phyloP scores from a whole-genome alignment of 2,888 invertebrate genomes.

The Shargacucullia verbasci region DNA sequence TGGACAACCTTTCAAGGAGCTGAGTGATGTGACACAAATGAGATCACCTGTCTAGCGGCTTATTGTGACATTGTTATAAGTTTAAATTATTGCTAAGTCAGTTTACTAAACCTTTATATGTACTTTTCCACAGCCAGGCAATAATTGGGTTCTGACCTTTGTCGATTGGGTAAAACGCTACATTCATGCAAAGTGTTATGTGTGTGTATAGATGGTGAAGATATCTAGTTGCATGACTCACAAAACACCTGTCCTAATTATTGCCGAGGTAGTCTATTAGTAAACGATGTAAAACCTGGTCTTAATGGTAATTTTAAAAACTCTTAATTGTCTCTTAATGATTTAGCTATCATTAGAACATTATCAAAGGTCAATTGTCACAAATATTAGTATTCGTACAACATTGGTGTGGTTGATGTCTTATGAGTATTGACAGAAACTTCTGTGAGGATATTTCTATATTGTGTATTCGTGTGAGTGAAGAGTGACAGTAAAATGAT shows the following conservation, averaged over 20 bases:
- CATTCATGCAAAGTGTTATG: too few relatives aligned
- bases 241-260: slow-evolving; percentile 10
- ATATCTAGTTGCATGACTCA: neutral
- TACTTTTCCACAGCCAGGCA: too few relatives aligned
- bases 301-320: slow-evolving; percentile 23
- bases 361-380: slow-evolving; percentile 5
- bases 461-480: neutral
- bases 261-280: slow-evolving; percentile 2
- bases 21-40: too few relatives aligned
- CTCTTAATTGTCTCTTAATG: slow-evolving; percentile 39
- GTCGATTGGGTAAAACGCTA: too few relatives aligned
- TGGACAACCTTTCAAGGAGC: too few relatives aligned
- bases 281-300: slow-evolving; percentile 4
- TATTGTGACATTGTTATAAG: too few relatives aligned
- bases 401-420: neutral
- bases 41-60: too few relatives aligned
- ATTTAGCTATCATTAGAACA: slow-evolving; percentile 11
- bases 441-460: neutral
- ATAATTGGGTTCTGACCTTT: too few relatives aligned
- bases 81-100: too few relatives aligned
- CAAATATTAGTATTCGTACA: slow-evolving; percentile 24
- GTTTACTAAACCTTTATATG: too few relatives aligned
- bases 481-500: slow-evolving; percentile 29
- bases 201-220: neutral
- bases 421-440: neutral